Evolutionary conservation across 2,797 vertebrate genomes (phyloP).

Genomic region (Tokudaia tokunoshimensis): DNA sequence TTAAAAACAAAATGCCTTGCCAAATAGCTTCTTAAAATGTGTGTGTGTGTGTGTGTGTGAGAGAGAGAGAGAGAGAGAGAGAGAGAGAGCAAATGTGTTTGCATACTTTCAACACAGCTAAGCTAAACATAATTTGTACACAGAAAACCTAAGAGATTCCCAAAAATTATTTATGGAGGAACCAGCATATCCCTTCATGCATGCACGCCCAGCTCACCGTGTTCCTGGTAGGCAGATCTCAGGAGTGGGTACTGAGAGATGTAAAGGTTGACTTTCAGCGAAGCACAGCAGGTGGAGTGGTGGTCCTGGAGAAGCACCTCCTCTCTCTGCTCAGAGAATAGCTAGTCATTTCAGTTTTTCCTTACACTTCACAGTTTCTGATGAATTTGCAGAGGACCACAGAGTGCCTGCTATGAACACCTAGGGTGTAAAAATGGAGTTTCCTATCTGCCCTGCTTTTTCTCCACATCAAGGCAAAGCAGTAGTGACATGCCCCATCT

Average conservation of each 20-base stretch:
- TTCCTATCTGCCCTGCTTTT: slow-evolving; percentile 41
- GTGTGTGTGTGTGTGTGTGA: not conserved
- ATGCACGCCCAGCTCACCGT: not conserved
- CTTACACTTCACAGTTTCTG: slow-evolving; percentile 64
- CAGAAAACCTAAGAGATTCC: slow-evolving; percentile 47
- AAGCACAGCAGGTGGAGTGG: slow-evolving; percentile 62
- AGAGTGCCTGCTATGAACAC: not conserved
- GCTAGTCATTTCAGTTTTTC: slow-evolving; percentile 69
- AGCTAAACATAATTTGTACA: slow-evolving; percentile 43
- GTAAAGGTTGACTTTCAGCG: slow-evolving; percentile 49
- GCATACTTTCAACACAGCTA: slow-evolving; percentile 61
- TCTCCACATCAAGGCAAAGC: not conserved
- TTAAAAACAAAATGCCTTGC: slow-evolving; percentile 81
- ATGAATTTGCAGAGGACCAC: not conserved
- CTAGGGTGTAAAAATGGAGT: not conserved
- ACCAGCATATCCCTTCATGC: not conserved
- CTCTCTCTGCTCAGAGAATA: slow-evolving; percentile 65
- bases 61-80: not conserved
- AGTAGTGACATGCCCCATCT: not conserved
- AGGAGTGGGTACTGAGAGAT: slow-evolving; percentile 52
- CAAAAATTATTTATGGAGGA: slow-evolving; percentile 41
- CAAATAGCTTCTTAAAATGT: slow-evolving; percentile 69
- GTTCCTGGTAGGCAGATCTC: slow-evolving; percentile 51
- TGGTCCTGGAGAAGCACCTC: slow-evolving; percentile 73
- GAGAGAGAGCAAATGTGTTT: slow-evolving; percentile 51